phyloP scores from a whole-genome alignment of 1,140 invertebrate genomes.

The Patella vulgata region DNA sequence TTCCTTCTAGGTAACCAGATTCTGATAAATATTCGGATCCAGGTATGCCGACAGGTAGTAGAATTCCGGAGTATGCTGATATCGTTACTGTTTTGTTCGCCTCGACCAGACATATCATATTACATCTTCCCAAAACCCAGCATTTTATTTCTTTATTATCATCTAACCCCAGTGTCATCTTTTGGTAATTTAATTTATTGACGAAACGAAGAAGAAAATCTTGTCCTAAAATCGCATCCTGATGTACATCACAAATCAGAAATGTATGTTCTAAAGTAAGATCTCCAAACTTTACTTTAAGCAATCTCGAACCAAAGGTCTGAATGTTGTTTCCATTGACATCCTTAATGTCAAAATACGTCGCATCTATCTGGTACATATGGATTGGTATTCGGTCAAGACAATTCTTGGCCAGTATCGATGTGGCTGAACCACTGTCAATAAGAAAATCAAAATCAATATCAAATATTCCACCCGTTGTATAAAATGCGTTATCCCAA shows the following conservation, averaged over 20 bases:
- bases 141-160: conserved; percentile 2
- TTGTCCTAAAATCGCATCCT: conserved; percentile 16
- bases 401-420: background rate
- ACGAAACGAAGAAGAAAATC: conserved; percentile 20
- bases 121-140: conserved; percentile 16
- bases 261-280: background rate
- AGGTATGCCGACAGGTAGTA: conserved; percentile 8
- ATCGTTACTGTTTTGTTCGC: conserved; percentile 1
- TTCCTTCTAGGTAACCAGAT: no score
- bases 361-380: no score
- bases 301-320: background rate
- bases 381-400: background rate
- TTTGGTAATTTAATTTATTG: conserved; percentile 16
- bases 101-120: conserved; percentile 23
- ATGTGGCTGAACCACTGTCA: conserved; percentile 17
- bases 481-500: conserved; percentile 25
- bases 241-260: conserved; percentile 10
- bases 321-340: conserved; percentile 4
- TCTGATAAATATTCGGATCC: conserved; percentile 5
- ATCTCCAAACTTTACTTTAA: background rate
- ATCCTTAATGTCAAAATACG: background rate
- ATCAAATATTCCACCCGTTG: background rate
- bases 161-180: background rate
- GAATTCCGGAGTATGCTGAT: conserved; percentile 13
- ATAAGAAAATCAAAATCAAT: conserved; percentile 2